A percentile compares a stretch with the other conserved stretches of the same genome.
Evolutionary conservation across 2,888 invertebrate species (phyloP).

Genomic region (Scaptomyza parva): DNA sequence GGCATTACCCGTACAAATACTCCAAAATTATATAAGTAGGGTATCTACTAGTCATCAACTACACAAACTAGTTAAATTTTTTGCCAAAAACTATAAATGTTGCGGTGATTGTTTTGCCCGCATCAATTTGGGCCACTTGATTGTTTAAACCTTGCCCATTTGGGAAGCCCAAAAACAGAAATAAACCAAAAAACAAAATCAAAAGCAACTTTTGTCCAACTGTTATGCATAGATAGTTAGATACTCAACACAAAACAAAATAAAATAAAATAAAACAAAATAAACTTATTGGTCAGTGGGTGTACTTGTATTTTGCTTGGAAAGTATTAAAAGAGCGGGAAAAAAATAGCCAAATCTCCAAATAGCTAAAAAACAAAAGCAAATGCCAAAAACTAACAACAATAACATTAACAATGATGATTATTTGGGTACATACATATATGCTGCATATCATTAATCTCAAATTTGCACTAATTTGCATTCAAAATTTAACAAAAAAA

Average conservation of each 20-base stretch:
- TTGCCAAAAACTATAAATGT: slow-evolving; percentile 29
- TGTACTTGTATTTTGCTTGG: slow-evolving; percentile 46
- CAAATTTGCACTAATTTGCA: background rate
- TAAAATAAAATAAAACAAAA: background rate
- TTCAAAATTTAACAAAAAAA: background rate
- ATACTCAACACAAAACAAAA: slow-evolving; percentile 4
- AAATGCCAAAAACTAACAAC: background rate
- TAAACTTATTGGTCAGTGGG: slow-evolving; percentile 39
- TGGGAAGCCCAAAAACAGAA: slow-evolving; percentile 30
- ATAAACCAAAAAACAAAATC: slow-evolving; percentile 11
- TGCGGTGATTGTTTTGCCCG: slow-evolving; percentile 49
- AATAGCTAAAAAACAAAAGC: slow-evolving; percentile 4
- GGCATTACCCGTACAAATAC: too few species aligned
- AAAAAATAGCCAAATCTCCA: too few species aligned
- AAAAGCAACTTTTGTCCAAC: slow-evolving; percentile 40
- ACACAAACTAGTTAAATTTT: background rate
- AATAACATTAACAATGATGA: background rate
- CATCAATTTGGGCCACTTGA: slow-evolving; percentile 55
- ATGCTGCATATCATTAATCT: background rate
- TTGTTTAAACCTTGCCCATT: slow-evolving; percentile 46
- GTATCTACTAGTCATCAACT: slow-evolving; percentile 6
- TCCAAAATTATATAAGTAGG: slow-evolving; percentile 3
- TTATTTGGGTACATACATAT: background rate
- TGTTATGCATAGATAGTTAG: slow-evolving; percentile 39
- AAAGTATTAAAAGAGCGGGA: slow-evolving; percentile 24